A percentile compares a stretch with the other conserved stretches of the same genome.
Evolutionary conservation across 2,113 vertebrate genomes (phyloP).

Genomic region (Alethe castanea): DNA sequence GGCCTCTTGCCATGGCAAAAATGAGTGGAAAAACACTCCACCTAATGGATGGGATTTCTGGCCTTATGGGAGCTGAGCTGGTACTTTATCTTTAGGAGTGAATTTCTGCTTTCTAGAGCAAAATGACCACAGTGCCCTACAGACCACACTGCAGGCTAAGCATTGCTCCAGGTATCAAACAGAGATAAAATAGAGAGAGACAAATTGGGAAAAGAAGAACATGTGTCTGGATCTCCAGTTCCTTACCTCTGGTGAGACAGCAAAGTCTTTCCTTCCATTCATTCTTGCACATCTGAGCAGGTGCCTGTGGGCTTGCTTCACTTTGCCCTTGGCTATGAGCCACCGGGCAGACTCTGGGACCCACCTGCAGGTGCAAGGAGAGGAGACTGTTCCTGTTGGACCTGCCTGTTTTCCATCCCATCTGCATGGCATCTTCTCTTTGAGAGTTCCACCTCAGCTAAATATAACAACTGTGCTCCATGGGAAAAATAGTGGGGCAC

Average conservation of each 20-base stretch:
- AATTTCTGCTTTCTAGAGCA: neutral
- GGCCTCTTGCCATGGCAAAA: neutral
- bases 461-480: neutral
- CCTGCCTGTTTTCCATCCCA: neutral
- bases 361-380: slow-evolving; percentile 74
- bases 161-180: neutral
- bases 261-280: slow-evolving; percentile 70
- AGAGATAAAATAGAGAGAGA: neutral
- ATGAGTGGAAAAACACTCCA: neutral
- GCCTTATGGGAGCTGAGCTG: neutral
- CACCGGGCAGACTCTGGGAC: slow-evolving; percentile 91
- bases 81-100: neutral
- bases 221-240: neutral
- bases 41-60: neutral
- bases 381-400: neutral
- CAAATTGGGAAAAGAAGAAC: neutral
- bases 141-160: neutral
- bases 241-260: slow-evolving; percentile 40
- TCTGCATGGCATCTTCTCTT: neutral
- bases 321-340: slow-evolving; percentile 81
- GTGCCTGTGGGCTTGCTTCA: slow-evolving; percentile 75
- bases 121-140: neutral
- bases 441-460: neutral
- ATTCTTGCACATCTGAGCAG: slow-evolving; percentile 80
- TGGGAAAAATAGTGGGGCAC: neutral